Evolutionary conservation across 92 coral and sea anemone genomes (phyloP).

Genomic region (Zoanthus gigantus): DNA sequence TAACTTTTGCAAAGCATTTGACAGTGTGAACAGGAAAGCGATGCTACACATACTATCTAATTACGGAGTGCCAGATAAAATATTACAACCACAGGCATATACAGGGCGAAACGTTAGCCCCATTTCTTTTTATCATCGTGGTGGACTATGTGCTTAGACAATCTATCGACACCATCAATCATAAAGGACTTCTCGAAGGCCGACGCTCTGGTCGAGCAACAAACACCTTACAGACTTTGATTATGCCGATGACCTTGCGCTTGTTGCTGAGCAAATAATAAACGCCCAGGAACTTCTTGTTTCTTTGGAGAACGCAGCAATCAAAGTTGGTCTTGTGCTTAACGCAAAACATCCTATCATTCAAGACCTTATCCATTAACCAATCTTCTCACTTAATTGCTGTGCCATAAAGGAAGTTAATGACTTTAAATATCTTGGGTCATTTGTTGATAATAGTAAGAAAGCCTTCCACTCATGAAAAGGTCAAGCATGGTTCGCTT

Average conservation of each 20-base stretch:
- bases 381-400: too few relatives aligned
- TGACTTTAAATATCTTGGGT: too few relatives aligned
- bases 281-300: too few relatives aligned
- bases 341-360: too few relatives aligned
- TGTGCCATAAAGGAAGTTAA: too few relatives aligned
- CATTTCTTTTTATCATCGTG: neutral
- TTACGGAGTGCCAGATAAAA: neutral
- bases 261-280: too few relatives aligned
- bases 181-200: neutral
- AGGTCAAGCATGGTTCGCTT: neutral
- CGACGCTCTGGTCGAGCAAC: constrained; percentile 1
- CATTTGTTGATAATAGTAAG: neutral
- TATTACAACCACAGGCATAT: neutral
- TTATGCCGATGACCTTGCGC: neutral
- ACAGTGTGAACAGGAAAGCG: too few relatives aligned
- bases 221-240: neutral
- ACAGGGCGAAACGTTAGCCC: neutral
- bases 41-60: too few relatives aligned
- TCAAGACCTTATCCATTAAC: too few relatives aligned
- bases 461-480: neutral
- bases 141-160: neutral
- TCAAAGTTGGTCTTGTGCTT: too few relatives aligned
- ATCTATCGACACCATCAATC: neutral
- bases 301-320: too few relatives aligned
- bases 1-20: too few relatives aligned